Evolutionary conservation across 2,888 invertebrate genomes (phyloP), one percentile per base, ranked within the genome.

Genomic region (Icerya purchasi): DNA sequence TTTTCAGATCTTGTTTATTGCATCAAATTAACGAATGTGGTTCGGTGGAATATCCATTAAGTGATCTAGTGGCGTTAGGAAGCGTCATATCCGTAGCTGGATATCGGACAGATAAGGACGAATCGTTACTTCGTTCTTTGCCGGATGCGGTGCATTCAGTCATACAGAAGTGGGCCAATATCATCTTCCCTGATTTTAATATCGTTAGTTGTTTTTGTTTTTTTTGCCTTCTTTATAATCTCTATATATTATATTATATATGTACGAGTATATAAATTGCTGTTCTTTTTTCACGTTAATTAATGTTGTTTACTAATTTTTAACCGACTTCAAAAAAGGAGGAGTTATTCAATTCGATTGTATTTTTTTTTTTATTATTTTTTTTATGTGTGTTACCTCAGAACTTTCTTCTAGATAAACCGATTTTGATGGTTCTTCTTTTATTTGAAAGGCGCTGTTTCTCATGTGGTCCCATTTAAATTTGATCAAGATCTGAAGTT

Each of bases 241-340:
- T 56, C 22, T 21, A 49, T 21, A 10, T 56, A 56, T 49, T 1
- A 21, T 2, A 22, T 2, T 54, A 1, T 22, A 3, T 24, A 14
- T 54, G 22, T 3, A 18, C 3, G 10, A 24, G 8, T n/a, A 24
- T 54, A 19, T 10, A 55, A 3, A 19, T 25, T 21, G n/a, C 8
- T 54, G 23, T n/a, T 24, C 20, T 54, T 54, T 53, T 53, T 5
- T 54, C 18, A 54, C 18, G 3, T 10, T 54, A 21, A 21, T 19
- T 2, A 24, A 24, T 5, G 53, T 23, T 59, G 56, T 57, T 60
- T 54, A 60, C 63, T 65, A 20, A 64, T 77, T n/a, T n/a, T n/a
- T n/a, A n/a, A n/a, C n/a, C n/a, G n/a, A n/a, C n/a, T n/a, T n/a
- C n/a, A n/a, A n/a, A n/a, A n/a, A n/a, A n/a, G n/a, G n/a, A n/a